phyloP scores from a whole-genome alignment of 2,797 vertebrate genomes.

The Diceros bicornis region DNA sequence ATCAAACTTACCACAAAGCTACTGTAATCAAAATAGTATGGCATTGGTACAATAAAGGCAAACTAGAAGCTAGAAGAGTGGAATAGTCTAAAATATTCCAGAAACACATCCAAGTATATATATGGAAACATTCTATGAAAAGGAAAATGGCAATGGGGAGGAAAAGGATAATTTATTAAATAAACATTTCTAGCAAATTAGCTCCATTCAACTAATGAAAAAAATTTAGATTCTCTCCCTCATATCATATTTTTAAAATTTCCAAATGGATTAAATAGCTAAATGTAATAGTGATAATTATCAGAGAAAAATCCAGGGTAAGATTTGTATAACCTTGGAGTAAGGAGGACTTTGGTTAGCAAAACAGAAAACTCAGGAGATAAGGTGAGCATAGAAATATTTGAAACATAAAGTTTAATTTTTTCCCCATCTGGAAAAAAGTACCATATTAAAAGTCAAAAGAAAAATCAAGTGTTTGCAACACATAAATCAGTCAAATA shows the following conservation, averaged over 20 bases:
- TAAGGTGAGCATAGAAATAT: not conserved
- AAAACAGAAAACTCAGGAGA: conserved; percentile 2
- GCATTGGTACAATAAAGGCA: not conserved
- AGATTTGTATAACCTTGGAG: not conserved
- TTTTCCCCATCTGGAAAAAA: not conserved
- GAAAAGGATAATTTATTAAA: not conserved
- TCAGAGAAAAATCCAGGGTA: not conserved
- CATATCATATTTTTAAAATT: not conserved
- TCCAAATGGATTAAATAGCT: not conserved
- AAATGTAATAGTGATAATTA: not conserved
- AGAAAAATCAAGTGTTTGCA: not conserved
- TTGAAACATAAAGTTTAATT: not conserved
- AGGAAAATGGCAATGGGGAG: not conserved
- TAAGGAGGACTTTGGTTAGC: not conserved
- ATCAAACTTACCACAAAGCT: not conserved
- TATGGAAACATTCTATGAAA: not conserved
- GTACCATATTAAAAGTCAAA: not conserved
- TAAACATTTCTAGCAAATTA: not conserved
- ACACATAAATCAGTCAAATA: not conserved
- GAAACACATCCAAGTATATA: not conserved
- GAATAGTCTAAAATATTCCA: not conserved
- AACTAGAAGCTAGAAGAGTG: not conserved
- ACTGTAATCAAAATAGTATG: not conserved
- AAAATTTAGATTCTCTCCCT: not conserved
- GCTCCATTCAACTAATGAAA: not conserved